These are phyloP conservation scores for Caenorhabditis remanei DNA, from an alignment of 1,140 invertebrate genomes.

Conservation along the genomic window DNA sequence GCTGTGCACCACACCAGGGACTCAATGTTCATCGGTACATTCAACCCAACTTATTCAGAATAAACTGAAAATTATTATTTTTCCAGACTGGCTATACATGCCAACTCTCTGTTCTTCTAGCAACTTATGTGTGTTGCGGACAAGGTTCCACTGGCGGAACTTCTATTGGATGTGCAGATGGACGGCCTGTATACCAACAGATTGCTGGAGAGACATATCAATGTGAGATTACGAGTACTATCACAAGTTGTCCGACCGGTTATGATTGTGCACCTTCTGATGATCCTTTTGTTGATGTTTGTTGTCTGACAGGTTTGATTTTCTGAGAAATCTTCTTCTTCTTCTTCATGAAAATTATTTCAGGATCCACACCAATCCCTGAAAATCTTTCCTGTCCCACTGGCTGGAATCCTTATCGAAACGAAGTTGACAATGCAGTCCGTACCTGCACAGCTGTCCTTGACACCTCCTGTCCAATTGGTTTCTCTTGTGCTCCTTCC, in stretches of 20 bases:
- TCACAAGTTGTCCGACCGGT: constrained; percentile 53
- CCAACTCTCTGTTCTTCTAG: constrained; percentile 1
- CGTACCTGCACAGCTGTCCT: constrained; percentile 29
- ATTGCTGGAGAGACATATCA: constrained; percentile 55
- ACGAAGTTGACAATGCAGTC: constrained; percentile 41
- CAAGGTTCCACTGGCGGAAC: constrained; percentile 2
- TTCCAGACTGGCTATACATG: constrained; percentile 28
- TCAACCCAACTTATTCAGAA: background rate
- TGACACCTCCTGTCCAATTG: constrained; percentile 53
- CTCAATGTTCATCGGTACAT: constrained; percentile 36
- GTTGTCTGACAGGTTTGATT: constrained; percentile 34
- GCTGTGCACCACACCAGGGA: constrained; percentile 25
- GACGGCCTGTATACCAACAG: constrained; percentile 29
- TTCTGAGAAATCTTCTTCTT: background rate
- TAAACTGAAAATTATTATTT: background rate
- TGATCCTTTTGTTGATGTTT: constrained; percentile 41
- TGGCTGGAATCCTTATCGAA: constrained; percentile 62
- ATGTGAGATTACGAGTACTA: constrained; percentile 38
- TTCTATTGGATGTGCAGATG: constrained; percentile 19
- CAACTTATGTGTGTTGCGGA: constrained; percentile 31
- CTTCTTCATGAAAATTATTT: background rate
- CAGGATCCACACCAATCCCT: constrained; percentile 33
- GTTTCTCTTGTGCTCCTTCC: constrained; percentile 61
- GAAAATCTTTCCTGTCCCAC: constrained; percentile 46
- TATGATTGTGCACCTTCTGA: constrained; percentile 62